Evolutionary conservation across 2,797 vertebrate species (phyloP).

Genomic region (Nyctalus aviator): DNA sequence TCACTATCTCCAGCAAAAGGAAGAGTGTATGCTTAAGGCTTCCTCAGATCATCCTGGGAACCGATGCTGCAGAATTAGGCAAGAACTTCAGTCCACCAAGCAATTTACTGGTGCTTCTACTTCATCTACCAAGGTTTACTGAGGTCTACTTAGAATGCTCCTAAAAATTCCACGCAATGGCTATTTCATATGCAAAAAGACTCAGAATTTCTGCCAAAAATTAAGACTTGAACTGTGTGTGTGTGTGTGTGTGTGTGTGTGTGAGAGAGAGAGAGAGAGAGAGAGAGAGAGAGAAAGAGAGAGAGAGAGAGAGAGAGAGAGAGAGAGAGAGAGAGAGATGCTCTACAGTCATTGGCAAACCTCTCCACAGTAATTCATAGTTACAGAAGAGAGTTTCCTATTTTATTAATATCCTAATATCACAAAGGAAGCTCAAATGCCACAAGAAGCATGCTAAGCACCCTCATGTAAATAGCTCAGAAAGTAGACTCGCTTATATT

Average conservation of each 20-base stretch:
- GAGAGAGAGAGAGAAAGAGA: background rate
- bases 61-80: background rate
- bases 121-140: background rate
- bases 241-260: background rate
- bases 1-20: background rate
- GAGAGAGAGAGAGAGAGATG: background rate
- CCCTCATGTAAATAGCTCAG: slow-evolving; percentile 63
- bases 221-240: slow-evolving; percentile 19
- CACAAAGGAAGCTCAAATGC: slow-evolving; percentile 69
- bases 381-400: slow-evolving; percentile 8
- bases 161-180: slow-evolving; percentile 26
- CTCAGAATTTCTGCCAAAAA: slow-evolving; percentile 54
- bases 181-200: slow-evolving; percentile 47
- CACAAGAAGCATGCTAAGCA: slow-evolving; percentile 67
- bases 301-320: background rate
- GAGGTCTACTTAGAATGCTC: slow-evolving; percentile 31
- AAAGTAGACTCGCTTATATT: slow-evolving; percentile 59
- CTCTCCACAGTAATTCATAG: slow-evolving; percentile 58
- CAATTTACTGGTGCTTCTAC: background rate
- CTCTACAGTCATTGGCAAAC: slow-evolving; percentile 14
- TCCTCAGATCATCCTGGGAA: background rate
- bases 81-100: background rate
- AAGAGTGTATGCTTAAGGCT: background rate
- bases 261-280: background rate
- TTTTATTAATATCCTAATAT: slow-evolving; percentile 71